These are phyloP conservation scores for Lochmaea crataegi DNA, from an alignment of 2,888 invertebrate species.

Conservation along the genomic window DNA sequence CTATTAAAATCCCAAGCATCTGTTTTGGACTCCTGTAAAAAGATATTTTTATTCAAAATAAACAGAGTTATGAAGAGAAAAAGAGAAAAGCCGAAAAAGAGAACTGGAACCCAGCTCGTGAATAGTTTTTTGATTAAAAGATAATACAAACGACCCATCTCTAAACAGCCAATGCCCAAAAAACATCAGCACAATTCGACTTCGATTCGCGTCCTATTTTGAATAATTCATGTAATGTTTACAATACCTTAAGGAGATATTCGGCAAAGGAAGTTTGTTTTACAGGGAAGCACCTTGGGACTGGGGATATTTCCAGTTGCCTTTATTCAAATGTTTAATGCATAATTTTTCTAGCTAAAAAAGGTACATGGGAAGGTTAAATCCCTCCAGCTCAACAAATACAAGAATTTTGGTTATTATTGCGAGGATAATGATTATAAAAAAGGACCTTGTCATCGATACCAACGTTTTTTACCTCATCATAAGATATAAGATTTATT, in stretches of 20 bases:
- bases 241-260: constrained; percentile 45
- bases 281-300: neutral
- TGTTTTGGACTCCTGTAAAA: neutral
- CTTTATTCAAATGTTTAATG: too few relatives aligned
- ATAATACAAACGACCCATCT: constrained; percentile 21
- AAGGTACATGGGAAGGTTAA: too few relatives aligned
- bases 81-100: constrained; percentile 6
- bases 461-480: too few relatives aligned
- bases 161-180: constrained; percentile 13
- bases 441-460: too few relatives aligned
- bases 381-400: too few relatives aligned
- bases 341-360: too few relatives aligned
- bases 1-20: neutral
- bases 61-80: constrained; percentile 1
- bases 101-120: constrained; percentile 8
- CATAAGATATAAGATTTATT: too few relatives aligned
- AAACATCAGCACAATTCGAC: constrained; percentile 40
- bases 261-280: constrained; percentile 27
- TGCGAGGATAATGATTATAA: too few relatives aligned
- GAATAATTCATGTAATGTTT: constrained; percentile 52
- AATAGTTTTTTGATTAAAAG: constrained; percentile 29
- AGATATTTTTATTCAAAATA: neutral
- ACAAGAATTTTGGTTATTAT: too few relatives aligned
- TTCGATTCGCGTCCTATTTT: constrained; percentile 47
- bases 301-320: neutral